Evolutionary conservation across 2,113 vertebrate genomes (phyloP), one percentile per base, ranked within the genome.

Genomic region (Scomber colias): DNA sequence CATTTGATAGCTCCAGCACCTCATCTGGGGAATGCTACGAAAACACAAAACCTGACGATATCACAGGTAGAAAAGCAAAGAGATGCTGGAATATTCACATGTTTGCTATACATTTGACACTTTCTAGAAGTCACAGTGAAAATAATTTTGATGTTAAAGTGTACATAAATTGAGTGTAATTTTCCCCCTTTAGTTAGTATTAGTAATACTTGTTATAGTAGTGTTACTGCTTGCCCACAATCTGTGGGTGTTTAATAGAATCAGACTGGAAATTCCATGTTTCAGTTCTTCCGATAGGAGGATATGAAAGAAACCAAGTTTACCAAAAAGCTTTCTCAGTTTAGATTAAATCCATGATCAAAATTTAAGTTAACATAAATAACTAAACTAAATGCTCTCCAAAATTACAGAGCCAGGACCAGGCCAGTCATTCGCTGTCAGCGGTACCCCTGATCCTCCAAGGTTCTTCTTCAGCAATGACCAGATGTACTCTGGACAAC

Each of bases 1-100:
- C 94, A 0, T 94, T 95, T 35, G 93, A 94, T 0, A 67, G 71
- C 5, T 92, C 91, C 76, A 94, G 91, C 56, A 94, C 93, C 4
- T 94, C 92, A 0, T 95, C 94, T 0, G 92, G 67, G 0, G 94
- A 95, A 57, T 48, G 27, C 75, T 93, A 94, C 40, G 84, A 92
- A 62, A 93, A 93, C 71, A 27, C 77, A 12, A 63, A 10, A 0
- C 11, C 19, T 16, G 13, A 11, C 0, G 66, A 77, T 2, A 0
- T 19, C 7, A 40, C 35, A 40, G 35, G 35, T 40, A 40, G 5
- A 35, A 35, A 35, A 5, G 7, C 31, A 35, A 7, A 35, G 31
- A 35, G 31, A 6, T 7, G 31, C 31, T 35, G 35, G 8, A 9
- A 35, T 15, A 31, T 16, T 15, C 19, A 24, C 16, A 51, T 2